Base-by-base conservation (phyloP, 1,140 invertebrate species). In the Pseudomyrmex dendroicus region DNA sequence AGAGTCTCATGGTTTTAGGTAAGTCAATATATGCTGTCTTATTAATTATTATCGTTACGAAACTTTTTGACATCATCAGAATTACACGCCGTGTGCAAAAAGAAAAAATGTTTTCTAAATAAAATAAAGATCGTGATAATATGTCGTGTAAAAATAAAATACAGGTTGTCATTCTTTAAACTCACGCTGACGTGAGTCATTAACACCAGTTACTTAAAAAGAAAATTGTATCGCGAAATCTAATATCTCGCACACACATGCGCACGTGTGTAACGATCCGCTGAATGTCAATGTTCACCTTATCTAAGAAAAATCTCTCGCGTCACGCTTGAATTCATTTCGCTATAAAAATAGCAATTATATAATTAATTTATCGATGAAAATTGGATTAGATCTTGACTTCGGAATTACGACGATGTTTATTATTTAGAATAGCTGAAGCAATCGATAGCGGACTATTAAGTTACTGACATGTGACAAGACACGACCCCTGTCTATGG, bases 1-100 rank as follows among this genome's bases (percentile, higher is more conserved):
- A 99, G 89, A 99, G 98, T 88, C 95, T 98, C 0, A 99, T 99
- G 96, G 99, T 99, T 1, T 94, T 99, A 84, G 97, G 97, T 97
- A 93, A 95, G 92, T 89, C 50, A 50, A 56, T 56, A 4, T 17
- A 35, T 35, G 35, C 52, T 17, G 22, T 9, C 46, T 9, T 17
- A 59, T 44, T 44, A 64, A 57, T n/a, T 7, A n/a, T 77, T 44
- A 9, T 48, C 44, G 35, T 4, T 7, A 0, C 35, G 5, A 35
- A 35, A 35, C 7, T 35, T 35, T 17, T 3, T 13, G 25, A 66
- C 20, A 20, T 64, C 44, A 10, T 64, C 10, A 10, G 1, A 20
- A 9, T 54, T 44, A 13, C 54, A 20, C 12, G 13, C 20, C 35
- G 25, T 8, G 35, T 35, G 35, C 35, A 35, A 44, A 48, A 20